A percentile compares a stretch with the other conserved stretches of the same genome.
Conservation (phyloP, 1,140 invertebrate genomes). For the Branchinecta lynchi region DNA sequence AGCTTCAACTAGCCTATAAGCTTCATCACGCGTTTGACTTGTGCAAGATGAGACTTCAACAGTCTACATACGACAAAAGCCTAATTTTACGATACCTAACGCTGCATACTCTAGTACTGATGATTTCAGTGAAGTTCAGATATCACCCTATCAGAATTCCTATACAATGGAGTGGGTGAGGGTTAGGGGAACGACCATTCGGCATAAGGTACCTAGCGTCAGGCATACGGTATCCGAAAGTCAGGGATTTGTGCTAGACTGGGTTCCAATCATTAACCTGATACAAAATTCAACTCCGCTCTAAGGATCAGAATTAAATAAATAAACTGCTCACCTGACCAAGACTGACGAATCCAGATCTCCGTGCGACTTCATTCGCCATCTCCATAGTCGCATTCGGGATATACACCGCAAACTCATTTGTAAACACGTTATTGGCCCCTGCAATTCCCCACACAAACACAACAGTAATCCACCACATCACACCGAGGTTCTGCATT, state of each 20-base stretch:
- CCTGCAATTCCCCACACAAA: not conserved
- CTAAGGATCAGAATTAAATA: not conserved
- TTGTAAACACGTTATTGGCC: not conserved
- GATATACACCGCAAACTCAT: slow-evolving; percentile 7
- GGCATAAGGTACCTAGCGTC: not conserved
- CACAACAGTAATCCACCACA: not conserved
- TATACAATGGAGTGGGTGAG: not conserved
- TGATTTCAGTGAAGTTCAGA: no score
- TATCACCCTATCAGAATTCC: no score
- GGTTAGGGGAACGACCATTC: not conserved
- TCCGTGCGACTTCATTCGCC: not conserved
- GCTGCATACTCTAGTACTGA: no score
- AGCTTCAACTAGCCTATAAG: no score
- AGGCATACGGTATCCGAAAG: not conserved
- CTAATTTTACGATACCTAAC: no score
- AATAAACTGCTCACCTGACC: not conserved
- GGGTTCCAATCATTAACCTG: not conserved
- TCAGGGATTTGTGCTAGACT: not conserved
- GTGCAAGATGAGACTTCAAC: no score
- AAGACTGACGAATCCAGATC: not conserved
- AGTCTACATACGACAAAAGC: no score
- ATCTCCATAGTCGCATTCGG: not conserved
- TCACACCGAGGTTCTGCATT: not conserved
- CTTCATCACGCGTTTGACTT: no score
- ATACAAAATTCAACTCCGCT: not conserved